phyloP scores from a whole-genome alignment of 2,888 invertebrate species.

The Bembecia ichneumoniformis region DNA sequence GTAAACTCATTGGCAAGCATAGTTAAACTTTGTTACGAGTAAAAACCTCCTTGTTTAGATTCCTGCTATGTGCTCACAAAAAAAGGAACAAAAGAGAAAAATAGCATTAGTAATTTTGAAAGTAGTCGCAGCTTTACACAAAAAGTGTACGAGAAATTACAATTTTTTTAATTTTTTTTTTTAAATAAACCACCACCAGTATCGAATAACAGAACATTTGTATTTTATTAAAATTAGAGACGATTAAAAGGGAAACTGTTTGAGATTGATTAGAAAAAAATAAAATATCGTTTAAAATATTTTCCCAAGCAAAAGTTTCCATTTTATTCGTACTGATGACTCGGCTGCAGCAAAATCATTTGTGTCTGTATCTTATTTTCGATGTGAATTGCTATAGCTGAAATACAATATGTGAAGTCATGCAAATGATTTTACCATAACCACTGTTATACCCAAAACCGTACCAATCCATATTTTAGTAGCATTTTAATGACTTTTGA shows the following conservation, averaged over 20 bases:
- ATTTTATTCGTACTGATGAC: slow-evolving; percentile 19
- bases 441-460: slow-evolving; percentile 20
- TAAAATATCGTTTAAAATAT: background rate
- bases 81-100: slow-evolving; percentile 59
- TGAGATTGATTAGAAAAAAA: background rate
- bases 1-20: slow-evolving; percentile 62
- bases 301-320: slow-evolving; percentile 13
- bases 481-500: slow-evolving; percentile 1
- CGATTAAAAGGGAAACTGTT: background rate
- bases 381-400: too few species aligned
- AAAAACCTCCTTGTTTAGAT: slow-evolving; percentile 67
- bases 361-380: slow-evolving; percentile 7
- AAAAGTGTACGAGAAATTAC: background rate
- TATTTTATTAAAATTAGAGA: slow-evolving; percentile 14
- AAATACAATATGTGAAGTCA: slow-evolving; percentile 4
- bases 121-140: slow-evolving; percentile 30
- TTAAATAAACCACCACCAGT: slow-evolving; percentile 11
- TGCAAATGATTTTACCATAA: slow-evolving; percentile 27
- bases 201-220: slow-evolving; percentile 17
- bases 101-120: slow-evolving; percentile 63
- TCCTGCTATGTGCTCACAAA: slow-evolving; percentile 71
- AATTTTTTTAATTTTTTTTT: background rate
- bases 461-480: slow-evolving; percentile 9
- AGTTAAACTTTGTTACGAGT: slow-evolving; percentile 62
- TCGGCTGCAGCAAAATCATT: slow-evolving; percentile 23